These are phyloP conservation scores for Panorpa germanica DNA, from an alignment of 2,888 invertebrate species.

Conservation along the genomic window DNA sequence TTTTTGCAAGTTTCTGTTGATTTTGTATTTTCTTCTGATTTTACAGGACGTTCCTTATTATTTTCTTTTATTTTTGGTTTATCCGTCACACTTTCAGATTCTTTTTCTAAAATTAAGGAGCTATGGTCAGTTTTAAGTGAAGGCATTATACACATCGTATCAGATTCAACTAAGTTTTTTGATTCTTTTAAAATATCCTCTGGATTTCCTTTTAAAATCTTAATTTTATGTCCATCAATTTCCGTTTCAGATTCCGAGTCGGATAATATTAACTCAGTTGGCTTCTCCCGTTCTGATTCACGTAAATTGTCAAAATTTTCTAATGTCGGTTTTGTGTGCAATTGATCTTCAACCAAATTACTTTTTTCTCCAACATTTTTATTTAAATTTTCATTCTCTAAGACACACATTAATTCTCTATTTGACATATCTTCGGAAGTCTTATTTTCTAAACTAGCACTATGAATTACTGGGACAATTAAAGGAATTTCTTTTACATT, in stretches of 20 bases:
- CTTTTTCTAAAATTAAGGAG: neutral
- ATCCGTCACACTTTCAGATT: neutral
- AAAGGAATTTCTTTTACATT: too few species aligned
- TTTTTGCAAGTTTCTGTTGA: slow-evolving; percentile 23
- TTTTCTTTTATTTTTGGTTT: slow-evolving; percentile 8
- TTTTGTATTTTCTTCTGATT: slow-evolving; percentile 22
- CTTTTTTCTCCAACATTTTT: neutral
- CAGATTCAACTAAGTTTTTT: slow-evolving; percentile 18
- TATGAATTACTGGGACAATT: too few species aligned
- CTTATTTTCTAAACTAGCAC: too few species aligned
- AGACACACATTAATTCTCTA: too few species aligned
- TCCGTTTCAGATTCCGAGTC: slow-evolving; percentile 24
- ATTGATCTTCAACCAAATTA: slow-evolving; percentile 9
- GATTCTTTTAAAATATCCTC: slow-evolving; percentile 22
- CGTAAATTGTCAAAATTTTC: too few species aligned
- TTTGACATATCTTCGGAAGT: too few species aligned
- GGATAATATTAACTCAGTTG: slow-evolving; percentile 2
- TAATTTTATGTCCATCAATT: slow-evolving; percentile 25
- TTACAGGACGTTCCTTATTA: slow-evolving; percentile 23
- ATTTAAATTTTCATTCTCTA: too few species aligned
- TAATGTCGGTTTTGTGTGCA: slow-evolving; percentile 12
- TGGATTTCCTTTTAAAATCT: slow-evolving; percentile 16
- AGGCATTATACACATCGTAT: slow-evolving; percentile 18
- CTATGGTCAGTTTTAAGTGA: slow-evolving; percentile 18
- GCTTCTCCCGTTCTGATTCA: neutral